Evolutionary conservation across 1,140 invertebrate species (phyloP), one percentile per base, ranked within the genome.

Genomic region (Conopomorpha cramerella): DNA sequence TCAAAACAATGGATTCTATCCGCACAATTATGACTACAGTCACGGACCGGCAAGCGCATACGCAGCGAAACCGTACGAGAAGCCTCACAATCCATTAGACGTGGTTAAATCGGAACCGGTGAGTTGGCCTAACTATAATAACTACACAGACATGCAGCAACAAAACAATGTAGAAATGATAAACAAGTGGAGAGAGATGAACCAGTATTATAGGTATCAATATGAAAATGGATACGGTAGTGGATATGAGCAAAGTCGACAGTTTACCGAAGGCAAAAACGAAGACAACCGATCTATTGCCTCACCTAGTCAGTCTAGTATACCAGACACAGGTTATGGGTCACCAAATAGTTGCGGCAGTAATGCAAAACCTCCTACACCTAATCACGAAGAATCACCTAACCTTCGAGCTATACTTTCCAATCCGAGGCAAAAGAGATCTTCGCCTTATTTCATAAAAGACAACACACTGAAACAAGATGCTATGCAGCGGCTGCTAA

Each of bases 111-210:
- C 53, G 0, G 68, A 73, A 50, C 55, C 62, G 8, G 41, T 17
- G 15, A 45, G 48, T 46, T 71, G 55, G 57, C 53, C 49, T 30
- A 55, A 55, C 34, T 66, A 68, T 55, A 26, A 28, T 11, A 55
- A 57, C 34, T 58, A 64, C 16, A 18, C 41, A 8, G 46, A 46
- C 38, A 38, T 36, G 12, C 51, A 38, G 12, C 18, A 51, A 32
- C 55, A 59, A 27, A 30, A 34, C 10, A 68, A 63, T 38, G 43
- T 51, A 15, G 53, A 65, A 16, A 60, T 58, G 51, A 49, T 64
- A 30, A 60, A 60, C 33, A 66, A 54, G 36, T 66, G 64, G 62
- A 44, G 51, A 39, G 53, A 59, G 46, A 59, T 63, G 36, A 63
- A 55, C 28, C 8, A 10, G n/a, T 3, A 34, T 23, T 6, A 11